Percentiles rank a stretch among this genome's conserved stretches.
Evolutionary conservation across 2,113 vertebrate species (phyloP).

Genomic region (Eulacestoma nigropectus): DNA sequence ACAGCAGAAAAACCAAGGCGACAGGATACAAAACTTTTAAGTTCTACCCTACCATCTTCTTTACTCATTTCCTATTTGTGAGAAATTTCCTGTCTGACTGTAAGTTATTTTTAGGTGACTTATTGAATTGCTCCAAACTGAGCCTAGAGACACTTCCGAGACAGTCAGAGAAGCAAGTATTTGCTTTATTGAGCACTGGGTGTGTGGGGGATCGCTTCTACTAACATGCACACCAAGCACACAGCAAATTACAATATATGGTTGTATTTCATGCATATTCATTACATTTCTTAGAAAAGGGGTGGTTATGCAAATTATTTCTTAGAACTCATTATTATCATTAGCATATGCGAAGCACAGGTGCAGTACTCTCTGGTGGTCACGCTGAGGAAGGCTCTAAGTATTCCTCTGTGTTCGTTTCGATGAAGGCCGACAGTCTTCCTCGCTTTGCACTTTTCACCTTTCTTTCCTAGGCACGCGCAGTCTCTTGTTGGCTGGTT

Average conservation of each 20-base stretch:
- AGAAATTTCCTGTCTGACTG: not conserved
- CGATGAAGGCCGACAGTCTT: not conserved
- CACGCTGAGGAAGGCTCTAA: not conserved
- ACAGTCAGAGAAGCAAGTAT: not conserved
- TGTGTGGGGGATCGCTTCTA: not conserved
- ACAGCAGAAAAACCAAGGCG: no score
- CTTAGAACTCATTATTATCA: not conserved
- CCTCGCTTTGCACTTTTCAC: not conserved
- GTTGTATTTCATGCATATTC: not conserved
- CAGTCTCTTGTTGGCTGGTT: not conserved
- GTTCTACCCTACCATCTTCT: not conserved
- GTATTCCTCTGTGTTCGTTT: not conserved
- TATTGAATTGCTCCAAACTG: not conserved
- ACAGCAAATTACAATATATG: not conserved
- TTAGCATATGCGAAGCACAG: not conserved
- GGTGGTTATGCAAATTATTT: not conserved
- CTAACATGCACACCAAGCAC: not conserved
- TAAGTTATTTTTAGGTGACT: not conserved
- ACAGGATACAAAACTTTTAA: not conserved
- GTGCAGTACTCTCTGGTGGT: not conserved
- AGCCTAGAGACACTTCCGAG: not conserved
- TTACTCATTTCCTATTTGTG: not conserved
- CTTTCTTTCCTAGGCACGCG: not conserved
- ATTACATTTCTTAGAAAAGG: not conserved
- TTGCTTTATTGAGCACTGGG: not conserved